Evolutionary conservation across 2,888 invertebrate genomes (phyloP).

Genomic region (Dryobota labecula): DNA sequence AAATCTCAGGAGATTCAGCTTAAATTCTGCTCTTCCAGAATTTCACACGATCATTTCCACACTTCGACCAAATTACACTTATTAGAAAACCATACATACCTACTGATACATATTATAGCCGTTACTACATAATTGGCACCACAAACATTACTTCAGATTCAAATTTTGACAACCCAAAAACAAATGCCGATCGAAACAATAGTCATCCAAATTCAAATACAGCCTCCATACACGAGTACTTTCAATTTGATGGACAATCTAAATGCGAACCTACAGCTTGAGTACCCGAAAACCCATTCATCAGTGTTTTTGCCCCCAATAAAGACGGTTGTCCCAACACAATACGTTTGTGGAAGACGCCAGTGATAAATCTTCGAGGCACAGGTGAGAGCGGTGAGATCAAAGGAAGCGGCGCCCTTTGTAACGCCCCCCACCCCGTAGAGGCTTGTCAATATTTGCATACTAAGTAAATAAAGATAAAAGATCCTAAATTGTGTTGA

Average conservation of each 20-base stretch:
- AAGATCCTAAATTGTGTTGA: conserved; percentile 70
- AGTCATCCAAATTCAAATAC: conserved; percentile 1
- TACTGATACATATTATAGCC: too few species aligned
- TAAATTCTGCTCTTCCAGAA: neutral
- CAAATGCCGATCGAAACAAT: conserved; percentile 7
- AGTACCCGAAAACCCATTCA: conserved; percentile 60
- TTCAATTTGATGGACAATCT: conserved; percentile 31
- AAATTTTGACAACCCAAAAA: conserved; percentile 6
- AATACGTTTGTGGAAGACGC: conserved; percentile 56
- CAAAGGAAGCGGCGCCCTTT: conserved; percentile 82
- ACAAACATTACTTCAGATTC: neutral
- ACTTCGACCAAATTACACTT: neutral
- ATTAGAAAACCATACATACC: too few species aligned
- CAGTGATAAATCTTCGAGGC: conserved; percentile 58
- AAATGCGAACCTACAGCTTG: conserved; percentile 25
- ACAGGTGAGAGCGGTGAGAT: conserved; percentile 81
- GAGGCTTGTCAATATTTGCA: conserved; percentile 80
- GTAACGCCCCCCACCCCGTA: conserved; percentile 65
- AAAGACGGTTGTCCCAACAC: conserved; percentile 61
- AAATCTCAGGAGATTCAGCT: neutral
- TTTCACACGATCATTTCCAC: neutral
- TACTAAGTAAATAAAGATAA: conserved; percentile 76
- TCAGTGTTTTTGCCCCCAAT: conserved; percentile 66
- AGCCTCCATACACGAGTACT: neutral
- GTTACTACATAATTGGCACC: too few species aligned